phyloP scores from a whole-genome alignment of 2,888 invertebrate species.

The Pyrochroa serraticornis region DNA sequence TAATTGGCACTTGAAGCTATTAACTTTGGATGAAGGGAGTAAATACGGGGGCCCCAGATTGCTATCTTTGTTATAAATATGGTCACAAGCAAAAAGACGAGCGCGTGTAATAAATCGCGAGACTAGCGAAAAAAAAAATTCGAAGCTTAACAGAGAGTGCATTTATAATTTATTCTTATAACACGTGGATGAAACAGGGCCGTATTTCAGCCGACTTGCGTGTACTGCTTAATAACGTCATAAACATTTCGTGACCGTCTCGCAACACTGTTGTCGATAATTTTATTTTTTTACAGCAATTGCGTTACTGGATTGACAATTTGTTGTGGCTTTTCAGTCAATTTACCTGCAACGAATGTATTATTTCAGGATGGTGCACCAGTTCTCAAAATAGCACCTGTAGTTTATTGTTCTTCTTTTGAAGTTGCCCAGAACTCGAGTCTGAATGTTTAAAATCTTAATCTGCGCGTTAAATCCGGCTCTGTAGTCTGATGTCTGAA shows the following conservation, averaged over 20 bases:
- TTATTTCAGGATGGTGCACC: not conserved
- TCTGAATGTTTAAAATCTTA: not conserved
- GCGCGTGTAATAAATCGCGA: conserved; percentile 32
- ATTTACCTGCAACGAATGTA: no score
- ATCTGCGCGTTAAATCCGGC: conserved; percentile 11
- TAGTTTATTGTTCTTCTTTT: not conserved
- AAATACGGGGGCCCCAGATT: conserved; percentile 37
- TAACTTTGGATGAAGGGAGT: conserved; percentile 38
- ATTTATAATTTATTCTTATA: conserved; percentile 31
- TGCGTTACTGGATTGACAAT: not conserved
- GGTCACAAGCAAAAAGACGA: conserved; percentile 35
- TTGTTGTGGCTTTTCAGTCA: not conserved
- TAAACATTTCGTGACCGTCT: no score
- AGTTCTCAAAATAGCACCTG: not conserved
- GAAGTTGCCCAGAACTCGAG: not conserved
- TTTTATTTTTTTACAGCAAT: no score
- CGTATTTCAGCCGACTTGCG: conserved; percentile 6
- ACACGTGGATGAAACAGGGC: conserved; percentile 27
- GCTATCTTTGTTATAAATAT: conserved; percentile 38
- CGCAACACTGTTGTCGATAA: no score
- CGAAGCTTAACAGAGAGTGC: conserved; percentile 18
- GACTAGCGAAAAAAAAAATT: conserved; percentile 17
- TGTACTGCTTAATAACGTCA: not conserved
- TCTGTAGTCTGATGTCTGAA: conserved; percentile 27
- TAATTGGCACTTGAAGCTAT: conserved; percentile 41